Conservation (phyloP, 2,113 vertebrate species). For the Cyrtonyx montezumae region DNA sequence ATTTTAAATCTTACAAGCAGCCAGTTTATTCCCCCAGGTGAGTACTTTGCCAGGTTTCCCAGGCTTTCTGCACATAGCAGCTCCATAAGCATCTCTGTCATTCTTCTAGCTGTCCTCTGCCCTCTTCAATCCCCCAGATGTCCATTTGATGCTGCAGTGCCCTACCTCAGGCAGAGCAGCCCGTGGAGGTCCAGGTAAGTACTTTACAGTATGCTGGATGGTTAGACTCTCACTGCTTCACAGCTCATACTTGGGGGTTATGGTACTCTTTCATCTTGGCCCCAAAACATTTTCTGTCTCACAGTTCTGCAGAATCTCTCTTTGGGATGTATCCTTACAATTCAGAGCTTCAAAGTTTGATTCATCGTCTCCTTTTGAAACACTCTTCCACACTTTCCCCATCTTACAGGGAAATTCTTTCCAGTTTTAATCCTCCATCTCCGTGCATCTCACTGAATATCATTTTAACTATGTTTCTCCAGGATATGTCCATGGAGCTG, state of each 20-base stretch:
- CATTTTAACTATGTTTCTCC: background rate
- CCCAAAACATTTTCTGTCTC: background rate
- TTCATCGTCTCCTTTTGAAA: background rate
- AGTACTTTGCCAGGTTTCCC: background rate
- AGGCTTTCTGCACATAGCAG: background rate
- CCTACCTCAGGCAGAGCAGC: background rate
- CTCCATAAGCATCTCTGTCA: background rate
- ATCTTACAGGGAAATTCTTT: background rate
- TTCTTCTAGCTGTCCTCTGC: background rate
- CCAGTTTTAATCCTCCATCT: background rate
- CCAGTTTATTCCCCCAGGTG: background rate
- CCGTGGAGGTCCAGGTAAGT: background rate
- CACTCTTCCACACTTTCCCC: background rate
- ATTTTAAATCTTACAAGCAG: background rate
- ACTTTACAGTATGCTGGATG: background rate
- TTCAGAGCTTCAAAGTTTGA: background rate
- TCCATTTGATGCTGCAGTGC: background rate
- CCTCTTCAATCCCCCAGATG: conserved; percentile 2
- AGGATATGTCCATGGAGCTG: background rate
- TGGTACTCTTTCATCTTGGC: background rate
- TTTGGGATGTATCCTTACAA: background rate
- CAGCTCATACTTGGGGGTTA: background rate
- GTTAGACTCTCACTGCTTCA: background rate
- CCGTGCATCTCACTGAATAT: background rate
- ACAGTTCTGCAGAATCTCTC: background rate